These are phyloP conservation scores for Coccyzus lansbergi DNA, from an alignment of 2,797 vertebrate species.

Conservation along the genomic window DNA sequence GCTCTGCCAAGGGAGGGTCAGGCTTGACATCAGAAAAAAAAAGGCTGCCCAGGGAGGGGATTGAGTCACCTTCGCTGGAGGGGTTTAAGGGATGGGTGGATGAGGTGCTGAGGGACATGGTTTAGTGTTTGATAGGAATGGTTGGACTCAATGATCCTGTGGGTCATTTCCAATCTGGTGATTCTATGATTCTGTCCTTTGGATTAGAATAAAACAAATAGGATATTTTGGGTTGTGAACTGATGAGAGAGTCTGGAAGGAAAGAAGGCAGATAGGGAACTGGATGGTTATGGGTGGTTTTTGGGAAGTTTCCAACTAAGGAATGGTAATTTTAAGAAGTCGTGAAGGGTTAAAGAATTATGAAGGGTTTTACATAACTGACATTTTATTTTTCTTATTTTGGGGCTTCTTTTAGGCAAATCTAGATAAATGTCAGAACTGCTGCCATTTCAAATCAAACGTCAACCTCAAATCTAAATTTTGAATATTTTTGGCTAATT, in stretches of 20 bases:
- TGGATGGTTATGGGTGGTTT: fast-evolving
- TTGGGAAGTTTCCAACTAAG: neutral
- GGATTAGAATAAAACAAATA: neutral
- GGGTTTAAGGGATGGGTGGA: too few relatives aligned
- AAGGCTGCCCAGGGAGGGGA: too few relatives aligned
- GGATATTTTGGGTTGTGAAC: neutral
- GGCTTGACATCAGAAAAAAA: too few relatives aligned
- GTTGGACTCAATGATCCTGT: too few relatives aligned
- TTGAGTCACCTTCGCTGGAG: too few relatives aligned
- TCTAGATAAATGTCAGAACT: neutral
- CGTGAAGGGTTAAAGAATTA: neutral
- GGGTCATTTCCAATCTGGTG: too few relatives aligned
- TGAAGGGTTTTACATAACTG: neutral
- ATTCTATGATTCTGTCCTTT: too few relatives aligned
- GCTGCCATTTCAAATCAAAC: neutral
- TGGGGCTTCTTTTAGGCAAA: neutral
- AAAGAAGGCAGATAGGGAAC: neutral
- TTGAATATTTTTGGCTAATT: neutral
- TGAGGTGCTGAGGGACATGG: too few relatives aligned
- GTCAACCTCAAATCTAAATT: neutral
- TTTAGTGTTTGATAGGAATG: too few relatives aligned
- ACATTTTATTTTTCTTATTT: neutral
- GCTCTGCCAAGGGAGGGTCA: too few relatives aligned
- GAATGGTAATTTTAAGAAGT: neutral
- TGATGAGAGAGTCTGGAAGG: neutral